phyloP scores from a whole-genome alignment of 2,113 vertebrate species.

The Oryzias woworae region DNA sequence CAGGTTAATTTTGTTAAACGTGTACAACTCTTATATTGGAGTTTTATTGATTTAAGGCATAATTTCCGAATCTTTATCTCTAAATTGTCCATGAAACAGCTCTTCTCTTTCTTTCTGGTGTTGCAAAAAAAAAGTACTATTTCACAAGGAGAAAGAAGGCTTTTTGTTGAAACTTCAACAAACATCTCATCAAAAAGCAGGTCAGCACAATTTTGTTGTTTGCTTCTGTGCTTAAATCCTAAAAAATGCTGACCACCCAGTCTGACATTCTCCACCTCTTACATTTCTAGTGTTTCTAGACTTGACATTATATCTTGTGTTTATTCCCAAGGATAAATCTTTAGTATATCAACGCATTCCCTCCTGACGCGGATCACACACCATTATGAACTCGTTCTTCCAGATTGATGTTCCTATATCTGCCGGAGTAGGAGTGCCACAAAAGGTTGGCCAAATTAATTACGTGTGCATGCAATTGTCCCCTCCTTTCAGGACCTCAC shows the following conservation, averaged over 20 bases:
- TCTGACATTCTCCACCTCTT: conserved; percentile 31
- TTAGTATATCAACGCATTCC: conserved; percentile 31
- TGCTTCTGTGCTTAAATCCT: conserved; percentile 1
- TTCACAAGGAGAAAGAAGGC: conserved; percentile 1
- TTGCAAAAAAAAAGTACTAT: not conserved
- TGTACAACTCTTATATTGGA: no score
- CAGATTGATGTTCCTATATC: conserved; percentile 55
- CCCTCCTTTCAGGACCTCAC: conserved; percentile 55
- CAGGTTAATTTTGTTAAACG: no score
- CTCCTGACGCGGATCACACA: conserved; percentile 64
- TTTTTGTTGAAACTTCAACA: not conserved
- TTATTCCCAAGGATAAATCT: conserved; percentile 55
- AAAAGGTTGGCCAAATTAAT: conserved; percentile 71
- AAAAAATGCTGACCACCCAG: conserved; percentile 40
- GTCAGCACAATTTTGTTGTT: not conserved
- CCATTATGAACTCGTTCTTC: conserved; percentile 55
- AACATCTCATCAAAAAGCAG: not conserved
- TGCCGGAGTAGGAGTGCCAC: conserved; percentile 49
- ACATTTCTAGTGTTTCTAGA: conserved; percentile 18
- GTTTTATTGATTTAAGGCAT: no score
- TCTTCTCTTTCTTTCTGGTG: no score
- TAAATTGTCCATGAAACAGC: no score
- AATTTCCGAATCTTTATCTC: no score
- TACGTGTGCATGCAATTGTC: conserved; percentile 61
- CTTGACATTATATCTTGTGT: conserved; percentile 57